Conservation (phyloP, 2,113 vertebrate species). For the Egretta garzetta region DNA sequence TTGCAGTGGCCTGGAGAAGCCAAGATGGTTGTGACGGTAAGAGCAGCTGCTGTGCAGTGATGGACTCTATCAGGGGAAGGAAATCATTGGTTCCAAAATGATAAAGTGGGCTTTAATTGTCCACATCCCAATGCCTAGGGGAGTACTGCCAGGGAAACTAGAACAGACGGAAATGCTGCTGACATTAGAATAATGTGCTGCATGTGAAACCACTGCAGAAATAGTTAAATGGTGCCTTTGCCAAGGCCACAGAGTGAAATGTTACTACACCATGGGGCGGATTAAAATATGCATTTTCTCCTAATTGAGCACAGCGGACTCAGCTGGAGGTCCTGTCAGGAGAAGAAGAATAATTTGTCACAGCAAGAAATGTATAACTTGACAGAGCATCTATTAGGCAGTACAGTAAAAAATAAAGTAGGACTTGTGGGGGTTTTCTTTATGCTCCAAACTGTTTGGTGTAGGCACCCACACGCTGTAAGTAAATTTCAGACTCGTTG, state of each 20-base stretch:
- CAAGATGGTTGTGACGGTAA: not conserved
- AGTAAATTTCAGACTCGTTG: not conserved
- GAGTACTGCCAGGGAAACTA: slow-evolving; percentile 60
- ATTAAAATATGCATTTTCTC: slow-evolving; percentile 83
- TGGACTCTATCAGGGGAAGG: slow-evolving; percentile 13
- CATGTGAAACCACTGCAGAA: slow-evolving; percentile 65
- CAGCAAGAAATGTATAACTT: slow-evolving; percentile 69
- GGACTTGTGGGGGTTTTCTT: slow-evolving; percentile 39
- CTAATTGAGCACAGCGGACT: slow-evolving; percentile 81
- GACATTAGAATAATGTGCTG: slow-evolving; percentile 62
- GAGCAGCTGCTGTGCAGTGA: not conserved
- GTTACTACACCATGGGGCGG: slow-evolving; percentile 77
- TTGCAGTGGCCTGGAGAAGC: not conserved
- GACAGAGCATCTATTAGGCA: slow-evolving; percentile 69
- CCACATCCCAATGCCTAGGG: slow-evolving; percentile 60
- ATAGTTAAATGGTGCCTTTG: slow-evolving; percentile 76
- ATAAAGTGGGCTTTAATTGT: slow-evolving; percentile 75
- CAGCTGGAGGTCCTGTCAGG: slow-evolving; percentile 80
- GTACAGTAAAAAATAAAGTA: slow-evolving; percentile 49
- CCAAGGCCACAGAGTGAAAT: slow-evolving; percentile 79
- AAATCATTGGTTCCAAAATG: slow-evolving; percentile 59
- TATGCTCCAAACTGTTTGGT: not conserved
- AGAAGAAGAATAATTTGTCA: slow-evolving; percentile 78
- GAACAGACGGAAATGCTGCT: slow-evolving; percentile 57
- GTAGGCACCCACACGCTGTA: not conserved